Evolutionary conservation across 2,888 invertebrate genomes (phyloP), one percentile per base, ranked within the genome.

Genomic region (Siphonodentalium dalli): DNA sequence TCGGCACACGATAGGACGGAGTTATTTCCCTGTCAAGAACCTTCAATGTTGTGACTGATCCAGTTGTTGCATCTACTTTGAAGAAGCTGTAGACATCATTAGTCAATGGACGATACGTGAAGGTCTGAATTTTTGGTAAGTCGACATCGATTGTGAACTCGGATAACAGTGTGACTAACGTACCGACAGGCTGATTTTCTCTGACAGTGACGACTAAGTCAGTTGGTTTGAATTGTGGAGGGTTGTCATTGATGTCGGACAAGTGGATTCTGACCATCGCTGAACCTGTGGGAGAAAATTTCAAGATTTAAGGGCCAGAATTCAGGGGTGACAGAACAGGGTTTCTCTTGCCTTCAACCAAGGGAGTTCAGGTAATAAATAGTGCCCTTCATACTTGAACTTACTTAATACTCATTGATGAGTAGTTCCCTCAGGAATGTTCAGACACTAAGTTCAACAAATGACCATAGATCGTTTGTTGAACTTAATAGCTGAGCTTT

Each of bases 181-280:
- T 50, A 39, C 63, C 64, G 6, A 59, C 47, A 0, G 54, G 45
- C 35, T 59, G 60, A 52, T 73, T 72, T 57, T 77, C 78, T 11
- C 53, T 47, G 15, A 76, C 67, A 34, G 59, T 52, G 5, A 68
- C 75, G 5, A 54, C 63, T 18, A 75, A 68, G 27, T 65, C 54
- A 1, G 86, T 83, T 0, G 88, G 85, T 62, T 90, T 89, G 73
- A 96, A 92, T 29, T 88, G 83, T 0, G 95, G 96, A 0, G 92
- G 92, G 77, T 95, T 95, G 75, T 96, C 95, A 76, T 96, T 96
- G n/a, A 93, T 87, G 79, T 96, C 95, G 8, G 87, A 85, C 1
- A 96, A 78, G 23, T 88, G 86, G 46, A 96, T 89, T 77, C 88
- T 88, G 0, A 96, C 90, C 0, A 88, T 87, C 0, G 93, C 87